Conservation (phyloP, 2,113 vertebrate species). For the Coracopsis vasa region DNA sequence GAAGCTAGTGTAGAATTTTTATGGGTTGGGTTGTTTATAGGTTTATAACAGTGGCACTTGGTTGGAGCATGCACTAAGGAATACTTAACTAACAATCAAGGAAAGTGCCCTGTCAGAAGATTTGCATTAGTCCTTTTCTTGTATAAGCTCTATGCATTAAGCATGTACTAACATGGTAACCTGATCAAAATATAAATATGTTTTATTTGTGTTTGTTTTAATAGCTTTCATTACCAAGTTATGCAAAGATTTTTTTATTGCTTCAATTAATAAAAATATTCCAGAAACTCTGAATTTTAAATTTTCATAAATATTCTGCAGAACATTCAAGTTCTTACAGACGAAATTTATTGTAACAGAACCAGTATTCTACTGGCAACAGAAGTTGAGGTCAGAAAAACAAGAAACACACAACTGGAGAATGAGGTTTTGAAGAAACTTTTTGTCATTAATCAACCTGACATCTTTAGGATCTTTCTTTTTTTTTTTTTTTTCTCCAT, state of each 20-base stretch:
- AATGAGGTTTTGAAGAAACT: background rate
- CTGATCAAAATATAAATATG: background rate
- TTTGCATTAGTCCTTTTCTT: background rate
- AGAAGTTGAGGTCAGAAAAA: background rate
- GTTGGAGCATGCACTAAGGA: background rate
- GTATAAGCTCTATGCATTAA: background rate
- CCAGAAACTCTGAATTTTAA: background rate
- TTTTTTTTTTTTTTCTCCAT: background rate
- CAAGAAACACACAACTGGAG: background rate
- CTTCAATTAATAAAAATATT: background rate
- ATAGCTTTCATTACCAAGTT: background rate
- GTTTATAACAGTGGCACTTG: slow-evolving; percentile 2
- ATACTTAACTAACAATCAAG: background rate
- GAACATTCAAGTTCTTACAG: background rate
- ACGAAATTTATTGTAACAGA: background rate
- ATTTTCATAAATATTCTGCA: background rate
- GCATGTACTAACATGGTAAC: background rate
- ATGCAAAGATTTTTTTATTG: background rate
- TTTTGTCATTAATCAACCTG: background rate
- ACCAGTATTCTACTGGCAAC: background rate
- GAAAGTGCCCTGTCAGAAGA: background rate
- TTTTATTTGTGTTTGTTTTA: background rate
- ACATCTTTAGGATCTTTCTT: background rate
- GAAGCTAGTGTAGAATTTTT: slow-evolving; percentile 26
- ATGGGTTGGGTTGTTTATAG: slow-evolving; percentile 11